phyloP scores from a whole-genome alignment of 2,113 vertebrate species.

The Rattus rattus region DNA sequence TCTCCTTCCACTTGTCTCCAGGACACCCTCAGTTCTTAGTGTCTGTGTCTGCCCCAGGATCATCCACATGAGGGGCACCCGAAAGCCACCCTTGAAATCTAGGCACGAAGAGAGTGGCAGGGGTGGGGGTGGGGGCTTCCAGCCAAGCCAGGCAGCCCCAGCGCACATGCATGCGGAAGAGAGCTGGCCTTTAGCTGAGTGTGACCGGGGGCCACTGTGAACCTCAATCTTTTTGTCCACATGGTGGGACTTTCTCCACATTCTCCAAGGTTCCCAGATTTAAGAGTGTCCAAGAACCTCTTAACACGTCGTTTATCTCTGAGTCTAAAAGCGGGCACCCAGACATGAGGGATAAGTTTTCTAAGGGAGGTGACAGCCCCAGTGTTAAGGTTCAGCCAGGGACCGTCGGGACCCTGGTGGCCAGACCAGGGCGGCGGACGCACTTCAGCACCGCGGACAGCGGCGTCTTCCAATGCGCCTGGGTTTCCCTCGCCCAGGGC shows the following conservation, averaged over 20 bases:
- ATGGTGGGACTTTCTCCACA: not conserved
- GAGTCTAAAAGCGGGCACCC: not conserved
- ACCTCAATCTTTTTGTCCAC: not conserved
- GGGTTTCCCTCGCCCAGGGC: not conserved
- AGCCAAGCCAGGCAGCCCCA: not conserved
- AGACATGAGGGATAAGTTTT: not conserved
- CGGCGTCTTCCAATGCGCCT: not conserved
- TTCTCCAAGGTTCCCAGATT: not conserved
- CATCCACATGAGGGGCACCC: not conserved
- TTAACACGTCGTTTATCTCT: not conserved
- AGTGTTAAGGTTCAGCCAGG: not conserved
- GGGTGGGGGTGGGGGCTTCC: not conserved
- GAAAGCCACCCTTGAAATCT: not conserved
- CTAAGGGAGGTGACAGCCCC: not conserved
- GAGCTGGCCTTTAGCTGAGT: not conserved
- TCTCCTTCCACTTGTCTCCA: too few relatives aligned
- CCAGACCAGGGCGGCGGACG: not conserved
- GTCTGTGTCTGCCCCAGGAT: not conserved
- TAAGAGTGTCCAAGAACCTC: not conserved
- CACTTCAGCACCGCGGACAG: constrained; percentile 1
- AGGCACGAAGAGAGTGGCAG: not conserved
- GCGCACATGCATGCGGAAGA: not conserved
- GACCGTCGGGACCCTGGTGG: not conserved
- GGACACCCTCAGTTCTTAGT: not conserved
- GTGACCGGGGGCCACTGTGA: not conserved